Evolutionary conservation across 2,888 invertebrate genomes (phyloP).

Genomic region (Calameuta idolon): DNA sequence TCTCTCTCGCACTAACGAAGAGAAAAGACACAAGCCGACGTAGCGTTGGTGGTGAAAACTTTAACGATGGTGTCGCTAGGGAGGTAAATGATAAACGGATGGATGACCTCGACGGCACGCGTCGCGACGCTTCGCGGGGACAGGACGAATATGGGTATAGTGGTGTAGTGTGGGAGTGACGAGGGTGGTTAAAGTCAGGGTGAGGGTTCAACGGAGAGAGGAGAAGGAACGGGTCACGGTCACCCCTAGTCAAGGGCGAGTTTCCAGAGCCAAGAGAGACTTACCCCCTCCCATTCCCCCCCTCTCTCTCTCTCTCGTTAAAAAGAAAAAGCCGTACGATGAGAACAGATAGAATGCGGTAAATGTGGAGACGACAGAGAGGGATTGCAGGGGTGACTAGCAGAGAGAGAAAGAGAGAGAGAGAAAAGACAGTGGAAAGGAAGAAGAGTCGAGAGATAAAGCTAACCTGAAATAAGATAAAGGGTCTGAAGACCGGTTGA

Average conservation of each 20-base stretch:
- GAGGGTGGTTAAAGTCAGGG: conserved; percentile 5
- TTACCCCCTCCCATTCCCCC: background rate
- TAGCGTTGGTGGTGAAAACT: background rate
- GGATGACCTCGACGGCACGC: conserved; percentile 39
- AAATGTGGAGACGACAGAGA: background rate
- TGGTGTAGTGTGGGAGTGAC: background rate
- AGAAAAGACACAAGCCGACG: background rate
- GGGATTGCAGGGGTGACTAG: background rate
- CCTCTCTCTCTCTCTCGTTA: background rate
- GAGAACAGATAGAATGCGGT: background rate
- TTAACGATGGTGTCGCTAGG: background rate
- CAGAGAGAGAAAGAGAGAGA: background rate
- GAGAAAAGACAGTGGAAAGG: no score
- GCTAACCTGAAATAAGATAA: background rate
- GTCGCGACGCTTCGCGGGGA: conserved; percentile 21
- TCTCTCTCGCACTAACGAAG: background rate
- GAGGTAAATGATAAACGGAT: conserved; percentile 9
- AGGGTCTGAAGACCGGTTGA: background rate
- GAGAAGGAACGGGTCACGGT: conserved; percentile 44
- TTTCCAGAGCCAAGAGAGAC: conserved; percentile 13
- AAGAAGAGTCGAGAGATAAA: background rate
- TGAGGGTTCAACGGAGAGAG: conserved; percentile 4
- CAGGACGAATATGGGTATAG: background rate
- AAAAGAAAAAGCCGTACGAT: background rate
- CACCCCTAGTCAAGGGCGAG: conserved; percentile 50